A percentile compares a stretch with the other conserved stretches of the same genome.
Evolutionary conservation across 2,797 vertebrate species (phyloP).

Genomic region (Hippoglossus hippoglossus): DNA sequence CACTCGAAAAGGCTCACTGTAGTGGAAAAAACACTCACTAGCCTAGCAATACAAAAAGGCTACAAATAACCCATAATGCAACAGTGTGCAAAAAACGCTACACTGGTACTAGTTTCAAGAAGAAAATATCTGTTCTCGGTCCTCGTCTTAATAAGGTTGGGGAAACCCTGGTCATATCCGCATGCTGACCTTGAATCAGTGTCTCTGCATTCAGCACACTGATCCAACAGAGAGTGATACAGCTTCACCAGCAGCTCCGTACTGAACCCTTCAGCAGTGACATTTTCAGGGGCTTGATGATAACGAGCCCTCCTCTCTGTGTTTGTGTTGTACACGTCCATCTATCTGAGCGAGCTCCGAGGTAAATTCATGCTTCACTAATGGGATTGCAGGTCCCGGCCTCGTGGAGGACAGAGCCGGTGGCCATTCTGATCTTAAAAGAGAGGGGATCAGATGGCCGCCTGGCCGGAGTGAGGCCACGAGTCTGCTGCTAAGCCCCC

Average conservation of each 20-base stretch:
- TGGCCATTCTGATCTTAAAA: constrained; percentile 61
- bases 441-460: constrained; percentile 72
- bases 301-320: constrained; percentile 14
- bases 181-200: background rate
- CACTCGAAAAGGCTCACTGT: too few species aligned
- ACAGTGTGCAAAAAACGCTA: too few species aligned
- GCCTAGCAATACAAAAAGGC: too few species aligned
- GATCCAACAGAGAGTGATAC: constrained; percentile 3
- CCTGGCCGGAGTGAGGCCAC: constrained; percentile 61
- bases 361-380: constrained; percentile 69
- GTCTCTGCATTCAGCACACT: background rate
- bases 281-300: constrained; percentile 1
- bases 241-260: constrained; percentile 1
- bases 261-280: constrained; percentile 1
- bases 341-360: constrained; percentile 21
- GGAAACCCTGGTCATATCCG: background rate
- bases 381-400: constrained; percentile 63
- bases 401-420: constrained; percentile 41
- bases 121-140: too few species aligned
- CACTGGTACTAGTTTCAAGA: too few species aligned
- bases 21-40: too few species aligned
- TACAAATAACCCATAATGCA: too few species aligned
- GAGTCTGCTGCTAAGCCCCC: constrained; percentile 66
- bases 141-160: background rate
- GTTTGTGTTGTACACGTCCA: constrained; percentile 2